These are phyloP conservation scores for Macaria notata DNA, from an alignment of 2,888 invertebrate species.

Conservation along the genomic window DNA sequence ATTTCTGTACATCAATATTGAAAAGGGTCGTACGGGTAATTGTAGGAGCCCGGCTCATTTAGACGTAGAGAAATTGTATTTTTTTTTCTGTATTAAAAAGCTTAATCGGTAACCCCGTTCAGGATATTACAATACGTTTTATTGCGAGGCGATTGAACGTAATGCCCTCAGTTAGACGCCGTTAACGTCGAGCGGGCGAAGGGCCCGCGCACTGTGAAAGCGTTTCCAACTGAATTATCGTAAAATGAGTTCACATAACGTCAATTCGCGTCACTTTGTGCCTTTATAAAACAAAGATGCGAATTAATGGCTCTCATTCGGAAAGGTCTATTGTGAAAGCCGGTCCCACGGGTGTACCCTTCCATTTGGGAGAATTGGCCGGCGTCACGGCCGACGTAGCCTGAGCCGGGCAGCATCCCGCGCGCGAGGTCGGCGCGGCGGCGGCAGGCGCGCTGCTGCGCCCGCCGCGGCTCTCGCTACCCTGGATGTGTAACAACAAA, in stretches of 20 bases:
- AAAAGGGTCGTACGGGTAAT: conserved; percentile 34
- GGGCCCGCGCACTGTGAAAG: conserved; percentile 38
- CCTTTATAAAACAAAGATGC: conserved; percentile 79
- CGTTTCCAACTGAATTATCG: conserved; percentile 61
- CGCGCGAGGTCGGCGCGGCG: conserved; percentile 55
- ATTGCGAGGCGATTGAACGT: conserved; percentile 33
- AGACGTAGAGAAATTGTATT: conserved; percentile 24
- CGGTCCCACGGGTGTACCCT: conserved; percentile 72
- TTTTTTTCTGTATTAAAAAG: conserved; percentile 29
- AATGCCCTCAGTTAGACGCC: conserved; percentile 31
- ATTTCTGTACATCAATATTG: conserved; percentile 33
- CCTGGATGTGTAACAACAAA: conserved; percentile 68
- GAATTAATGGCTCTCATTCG: conserved; percentile 79
- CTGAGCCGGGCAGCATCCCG: conserved; percentile 53
- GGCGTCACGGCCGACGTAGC: conserved; percentile 60
- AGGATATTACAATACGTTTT: conserved; percentile 35
- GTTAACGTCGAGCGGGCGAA: conserved; percentile 25
- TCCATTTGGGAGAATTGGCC: conserved; percentile 79
- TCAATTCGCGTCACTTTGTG: conserved; percentile 73
- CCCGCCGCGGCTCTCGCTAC: conserved; percentile 53
- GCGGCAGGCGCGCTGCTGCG: conserved; percentile 47
- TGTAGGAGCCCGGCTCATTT: conserved; percentile 32
- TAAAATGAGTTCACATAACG: conserved; percentile 69
- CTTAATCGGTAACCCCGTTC: conserved; percentile 26
- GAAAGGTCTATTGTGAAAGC: conserved; percentile 76